A percentile compares a stretch with the other conserved stretches of the same genome.
phyloP scores from a whole-genome alignment of 1,140 invertebrate genomes.

The Artemia franciscana region DNA sequence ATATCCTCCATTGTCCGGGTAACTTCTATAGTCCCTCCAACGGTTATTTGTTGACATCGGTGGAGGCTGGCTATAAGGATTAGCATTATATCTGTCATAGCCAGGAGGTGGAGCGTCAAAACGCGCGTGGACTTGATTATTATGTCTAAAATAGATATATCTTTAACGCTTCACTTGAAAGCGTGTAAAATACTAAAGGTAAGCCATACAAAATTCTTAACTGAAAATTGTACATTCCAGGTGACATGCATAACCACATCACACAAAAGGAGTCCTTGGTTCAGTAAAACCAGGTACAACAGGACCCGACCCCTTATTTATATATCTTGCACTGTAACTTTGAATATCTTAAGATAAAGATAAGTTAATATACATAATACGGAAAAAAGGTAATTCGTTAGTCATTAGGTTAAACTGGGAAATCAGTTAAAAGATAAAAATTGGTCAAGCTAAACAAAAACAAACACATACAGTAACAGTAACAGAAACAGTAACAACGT shows the following conservation, averaged over 20 bases:
- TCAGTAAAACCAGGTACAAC: neutral
- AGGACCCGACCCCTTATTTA: neutral
- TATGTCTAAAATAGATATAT: slow-evolving; percentile 1
- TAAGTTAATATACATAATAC: too few relatives aligned
- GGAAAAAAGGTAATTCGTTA: too few relatives aligned
- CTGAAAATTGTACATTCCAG: too few relatives aligned
- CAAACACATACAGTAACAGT: neutral
- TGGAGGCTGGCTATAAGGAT: slow-evolving; percentile 23
- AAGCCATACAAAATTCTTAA: too few relatives aligned
- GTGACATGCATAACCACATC: neutral
- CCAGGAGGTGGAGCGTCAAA: slow-evolving; percentile 4
- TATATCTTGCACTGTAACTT: neutral
- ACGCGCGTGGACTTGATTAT: neutral
- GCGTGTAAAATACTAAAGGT: too few relatives aligned
- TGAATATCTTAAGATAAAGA: neutral
- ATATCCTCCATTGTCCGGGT: slow-evolving; percentile 16
- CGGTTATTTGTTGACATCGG: slow-evolving; percentile 12
- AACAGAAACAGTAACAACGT: too few relatives aligned
- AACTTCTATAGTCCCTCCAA: slow-evolving; percentile 16
- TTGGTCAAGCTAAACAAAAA: neutral
- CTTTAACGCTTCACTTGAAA: slow-evolving; percentile 6
- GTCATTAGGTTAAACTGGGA: too few relatives aligned
- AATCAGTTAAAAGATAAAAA: neutral
- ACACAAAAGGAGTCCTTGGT: neutral
- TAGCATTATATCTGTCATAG: slow-evolving; percentile 1